Evolutionary conservation across 2,113 vertebrate genomes (phyloP), one percentile per base, ranked within the genome.

Genomic region (Furnarius figulus): DNA sequence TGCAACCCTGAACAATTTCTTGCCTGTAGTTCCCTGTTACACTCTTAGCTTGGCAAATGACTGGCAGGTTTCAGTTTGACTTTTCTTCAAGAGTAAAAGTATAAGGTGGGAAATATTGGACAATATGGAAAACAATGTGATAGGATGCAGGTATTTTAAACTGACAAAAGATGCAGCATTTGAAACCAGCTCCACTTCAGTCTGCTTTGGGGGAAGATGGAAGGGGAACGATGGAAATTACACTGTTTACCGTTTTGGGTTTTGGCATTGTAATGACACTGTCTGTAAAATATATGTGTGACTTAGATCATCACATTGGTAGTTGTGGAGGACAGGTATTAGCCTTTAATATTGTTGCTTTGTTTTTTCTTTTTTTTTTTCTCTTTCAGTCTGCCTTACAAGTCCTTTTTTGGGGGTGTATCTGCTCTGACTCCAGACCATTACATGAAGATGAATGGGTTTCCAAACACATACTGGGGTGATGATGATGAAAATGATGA

Each of bases 371-470:
- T 59, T 12, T 16, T 46, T 53, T 35, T 35, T 65, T 61, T 79
- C 9, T 92, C 66, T 85, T 91, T 27, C 44, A 98, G 98, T 31
- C 81, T 98, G 65, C 98, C 98, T 4, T 97, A 98, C 35, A 95
- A 96, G 70, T 90, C 91, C 19, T 98, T 97, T 85, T 98, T 98
- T 85, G 98, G 98, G 19, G 98, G 98, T 2, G 98, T 98, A 39
- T 97, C 95, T 82, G 98, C 98, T 65, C 89, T 98, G 82, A 98
- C 97, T 73, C 98, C 98, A 56, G 97, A 98, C 46, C 98, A 98
- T 47, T 98, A 98, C 87, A 97, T 97, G 97, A 98, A 96, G 96
- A 98, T 98, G 39, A 98, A 98, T 68, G 98, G 98, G 22, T 98
- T 98, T 93, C 98, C 98, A 83, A 98, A 98, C 71, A 98, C 97